Conservation (phyloP, 2,888 invertebrate genomes). For the Perithous albicinctus region DNA sequence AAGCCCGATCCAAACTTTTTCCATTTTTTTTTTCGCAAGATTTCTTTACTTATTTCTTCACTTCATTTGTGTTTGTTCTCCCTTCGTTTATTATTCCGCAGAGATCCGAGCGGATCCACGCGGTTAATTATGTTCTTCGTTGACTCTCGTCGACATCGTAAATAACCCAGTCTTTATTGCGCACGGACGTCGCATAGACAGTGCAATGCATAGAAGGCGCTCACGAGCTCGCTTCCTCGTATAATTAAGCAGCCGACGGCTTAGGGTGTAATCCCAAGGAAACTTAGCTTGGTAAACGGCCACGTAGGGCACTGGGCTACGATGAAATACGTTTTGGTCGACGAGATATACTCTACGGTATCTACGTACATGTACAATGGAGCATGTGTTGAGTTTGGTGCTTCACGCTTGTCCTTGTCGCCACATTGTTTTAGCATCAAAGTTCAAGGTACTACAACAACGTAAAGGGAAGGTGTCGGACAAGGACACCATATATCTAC, state of each 20-base stretch:
- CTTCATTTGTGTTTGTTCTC: not conserved
- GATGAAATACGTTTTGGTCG: slow-evolving; percentile 63
- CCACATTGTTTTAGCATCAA: slow-evolving; percentile 9
- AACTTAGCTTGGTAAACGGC: slow-evolving; percentile 71
- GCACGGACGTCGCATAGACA: slow-evolving; percentile 41
- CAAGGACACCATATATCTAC: not conserved
- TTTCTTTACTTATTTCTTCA: not conserved
- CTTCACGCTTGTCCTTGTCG: slow-evolving; percentile 47
- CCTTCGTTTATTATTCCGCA: slow-evolving; percentile 29
- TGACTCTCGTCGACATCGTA: slow-evolving; percentile 57
- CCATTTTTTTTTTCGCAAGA: not conserved
- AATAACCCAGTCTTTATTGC: slow-evolving; percentile 66
- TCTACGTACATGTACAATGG: slow-evolving; percentile 41
- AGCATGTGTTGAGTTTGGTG: slow-evolving; percentile 39
- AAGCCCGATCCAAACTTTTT: not conserved
- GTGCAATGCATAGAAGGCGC: slow-evolving; percentile 44
- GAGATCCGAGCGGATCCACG: slow-evolving; percentile 15
- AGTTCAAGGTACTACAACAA: not conserved
- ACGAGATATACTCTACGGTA: slow-evolving; percentile 41
- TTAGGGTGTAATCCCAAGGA: slow-evolving; percentile 78
- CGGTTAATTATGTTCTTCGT: slow-evolving; percentile 56
- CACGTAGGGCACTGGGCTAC: slow-evolving; percentile 31
- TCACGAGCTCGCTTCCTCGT: slow-evolving; percentile 66
- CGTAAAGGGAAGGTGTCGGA: not conserved
- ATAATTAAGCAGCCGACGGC: slow-evolving; percentile 79